Base-by-base conservation (phyloP, 2,888 invertebrate species). In the Lamellibrachia satsuma region DNA sequence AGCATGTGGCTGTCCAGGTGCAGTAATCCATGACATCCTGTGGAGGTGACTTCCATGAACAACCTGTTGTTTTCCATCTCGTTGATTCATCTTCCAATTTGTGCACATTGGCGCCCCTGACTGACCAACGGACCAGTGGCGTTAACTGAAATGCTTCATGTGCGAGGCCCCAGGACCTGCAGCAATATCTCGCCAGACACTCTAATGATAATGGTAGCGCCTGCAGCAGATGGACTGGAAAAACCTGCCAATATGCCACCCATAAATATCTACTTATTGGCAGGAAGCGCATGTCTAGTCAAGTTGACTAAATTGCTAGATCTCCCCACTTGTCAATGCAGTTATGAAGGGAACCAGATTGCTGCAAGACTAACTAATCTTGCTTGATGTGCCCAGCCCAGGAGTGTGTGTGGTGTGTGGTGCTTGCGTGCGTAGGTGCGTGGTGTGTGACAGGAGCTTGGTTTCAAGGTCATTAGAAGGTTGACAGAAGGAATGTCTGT, bases 391-490 rank as follows among this genome's bases (percentile, higher is more conserved):
- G 39, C 39, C 39, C 39, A 39, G 39, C 39, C 39, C 39, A 39
- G 39, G 39, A 39, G 39, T 39, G 39, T 39, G 39, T 39, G 39
- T 39, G 39, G 39, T 39, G 8, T 57, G 57, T 57, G 57, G 11
- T 15, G 57, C 7, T 22, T 6, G 11, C 75, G 4, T 22, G 75
- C 75, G 39, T 39, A 75, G n/a, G 75, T 75, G 75, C 75, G n/a
- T 75, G 39, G 75, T 75, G 75, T 22, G 22, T 22, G 22, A 75
- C 75, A 22, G 75, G 6, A n/a, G 75, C 22, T n/a, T 75, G 75
- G 75, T 75, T 75, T 75, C 75, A 75, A 75, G 75, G 75, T 75
- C 75, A 75, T 75, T 75, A n/a, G n/a, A 75, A 75, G 75, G 75
- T 75, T n/a, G 75, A n/a, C 75, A 75, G 22, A 75, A 75, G 75